phyloP scores from a whole-genome alignment of 2,113 vertebrate species.

The Telmatochromis sp. region DNA sequence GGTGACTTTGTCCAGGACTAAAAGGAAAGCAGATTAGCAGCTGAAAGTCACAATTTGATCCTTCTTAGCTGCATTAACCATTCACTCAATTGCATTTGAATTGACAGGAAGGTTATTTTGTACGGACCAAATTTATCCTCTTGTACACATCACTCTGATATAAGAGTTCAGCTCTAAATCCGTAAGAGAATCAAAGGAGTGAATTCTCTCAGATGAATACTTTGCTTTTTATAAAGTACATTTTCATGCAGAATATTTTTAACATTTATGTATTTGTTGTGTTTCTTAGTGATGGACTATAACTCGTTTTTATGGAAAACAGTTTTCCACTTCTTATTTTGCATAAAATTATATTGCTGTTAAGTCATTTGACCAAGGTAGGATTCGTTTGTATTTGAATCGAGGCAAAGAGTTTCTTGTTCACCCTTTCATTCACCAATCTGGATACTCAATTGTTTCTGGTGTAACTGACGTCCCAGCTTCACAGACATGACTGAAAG shows the following conservation, averaged over 20 bases:
- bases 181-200: not conserved
- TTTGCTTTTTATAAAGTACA: not conserved
- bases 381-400: not conserved
- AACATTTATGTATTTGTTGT: not conserved
- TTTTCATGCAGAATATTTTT: not conserved
- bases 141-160: not conserved
- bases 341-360: not conserved
- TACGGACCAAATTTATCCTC: slow-evolving; percentile 1
- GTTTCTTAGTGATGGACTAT: not conserved
- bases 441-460: not conserved
- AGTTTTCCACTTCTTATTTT: not conserved
- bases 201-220: not conserved
- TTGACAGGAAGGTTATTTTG: not conserved
- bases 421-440: not conserved
- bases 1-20: slow-evolving; percentile 38
- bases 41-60: slow-evolving; percentile 30
- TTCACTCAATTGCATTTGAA: not conserved
- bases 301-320: not conserved
- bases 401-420: not conserved
- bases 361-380: not conserved
- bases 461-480: not conserved
- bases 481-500: not conserved
- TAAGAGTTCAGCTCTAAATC: not conserved
- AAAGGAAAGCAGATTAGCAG: slow-evolving; percentile 18
- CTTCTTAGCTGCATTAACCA: not conserved